phyloP scores from a whole-genome alignment of 2,888 invertebrate genomes.

The Carpatolechia fugitivella region DNA sequence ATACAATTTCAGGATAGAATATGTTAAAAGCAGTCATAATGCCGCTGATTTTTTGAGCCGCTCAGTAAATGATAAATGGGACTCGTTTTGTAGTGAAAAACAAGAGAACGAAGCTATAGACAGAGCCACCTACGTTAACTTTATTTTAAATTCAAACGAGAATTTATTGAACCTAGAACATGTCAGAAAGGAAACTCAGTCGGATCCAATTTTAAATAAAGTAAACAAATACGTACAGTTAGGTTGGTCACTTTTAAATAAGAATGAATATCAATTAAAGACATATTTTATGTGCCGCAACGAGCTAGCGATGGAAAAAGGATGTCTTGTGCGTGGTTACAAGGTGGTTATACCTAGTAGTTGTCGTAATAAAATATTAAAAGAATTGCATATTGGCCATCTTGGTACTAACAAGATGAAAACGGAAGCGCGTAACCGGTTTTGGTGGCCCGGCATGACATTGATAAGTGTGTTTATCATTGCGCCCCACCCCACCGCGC shows the following conservation, averaged over 20 bases:
- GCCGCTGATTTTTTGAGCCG: conserved; percentile 1
- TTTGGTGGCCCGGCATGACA: too few species aligned
- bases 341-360: neutral
- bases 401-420: conserved; percentile 17
- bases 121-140: conserved; percentile 5
- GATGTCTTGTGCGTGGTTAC: neutral
- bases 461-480: too few species aligned
- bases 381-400: conserved; percentile 16
- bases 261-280: too few species aligned
- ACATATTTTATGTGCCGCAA: conserved; percentile 2
- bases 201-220: neutral
- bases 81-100: too few species aligned
- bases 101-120: neutral
- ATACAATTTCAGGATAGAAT: conserved; percentile 7
- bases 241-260: neutral
- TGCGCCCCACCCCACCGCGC: too few species aligned
- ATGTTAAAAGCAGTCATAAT: too few species aligned
- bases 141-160: neutral
- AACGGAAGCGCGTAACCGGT: neutral
- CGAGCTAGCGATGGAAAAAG: neutral
- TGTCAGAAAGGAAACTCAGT: neutral
- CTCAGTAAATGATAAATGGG: neutral
- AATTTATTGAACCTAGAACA: neutral
- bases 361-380: conserved; percentile 1
- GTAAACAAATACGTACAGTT: neutral